Base-by-base conservation (phyloP, 2,888 invertebrate species). In the Napeogenes inachia region DNA sequence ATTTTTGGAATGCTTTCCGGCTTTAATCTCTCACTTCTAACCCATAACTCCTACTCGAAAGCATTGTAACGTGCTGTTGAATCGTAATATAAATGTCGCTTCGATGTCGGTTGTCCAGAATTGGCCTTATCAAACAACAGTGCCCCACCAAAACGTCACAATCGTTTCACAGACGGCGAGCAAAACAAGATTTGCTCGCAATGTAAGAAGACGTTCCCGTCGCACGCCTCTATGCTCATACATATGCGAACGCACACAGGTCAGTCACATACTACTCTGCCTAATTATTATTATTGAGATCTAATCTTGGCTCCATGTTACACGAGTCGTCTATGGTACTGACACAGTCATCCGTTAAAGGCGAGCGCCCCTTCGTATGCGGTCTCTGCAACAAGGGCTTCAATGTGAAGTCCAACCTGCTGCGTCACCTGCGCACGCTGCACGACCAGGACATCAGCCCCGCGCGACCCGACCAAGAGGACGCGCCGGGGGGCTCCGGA, bases 201-300 rank as follows among this genome's bases (percentile, higher is more conserved):
- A 65, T 95, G 95, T 87, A 92, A 93, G 79, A 95, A 95, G 85
- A 91, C 91, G 70, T 95, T 95, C 86, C 94, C 95, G 63, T 95
- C 95, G 60, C 94, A 95, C 80, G 95, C 95, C 60, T 94, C 94
- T 62, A 94, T 95, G 94, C 91, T 95, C 65, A 94, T 95, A 74
- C 95, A 95, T 79, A 92, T 93, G 83, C 89, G 95, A 73, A 94
- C 94, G 45, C 95, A 95, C 75, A 94, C 95, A 71, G 93, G 94
- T 84, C 46, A 59, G 69, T 65, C 13, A 8, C 10, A 10, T 50
- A 4, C 13, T 13, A 4, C 21, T 21, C 21, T 21, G 21, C 21
- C 45, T n/a, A n/a, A 45, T 45, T n/a, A 47, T 47, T 13, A 47
- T 13, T 13, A 10, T 13, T 47, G 5, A 47, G 1, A 47, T 47